Evolutionary conservation across 1,140 invertebrate species (phyloP).

Genomic region (Sarcophaga bullata): DNA sequence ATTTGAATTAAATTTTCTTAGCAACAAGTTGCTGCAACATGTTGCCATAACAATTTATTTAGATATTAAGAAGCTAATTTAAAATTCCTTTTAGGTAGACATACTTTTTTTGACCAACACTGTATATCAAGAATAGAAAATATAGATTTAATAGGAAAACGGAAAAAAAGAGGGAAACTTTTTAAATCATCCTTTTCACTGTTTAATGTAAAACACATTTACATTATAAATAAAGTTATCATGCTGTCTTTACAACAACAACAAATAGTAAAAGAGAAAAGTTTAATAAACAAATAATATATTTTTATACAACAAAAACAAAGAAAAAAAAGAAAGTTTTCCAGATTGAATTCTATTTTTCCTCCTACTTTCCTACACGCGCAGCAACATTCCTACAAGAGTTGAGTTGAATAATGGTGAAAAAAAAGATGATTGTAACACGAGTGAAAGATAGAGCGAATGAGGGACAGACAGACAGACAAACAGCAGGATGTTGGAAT

Average conservation of each 20-base stretch:
- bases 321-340: background rate
- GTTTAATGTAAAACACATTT: conserved; percentile 14
- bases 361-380: no score
- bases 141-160: background rate
- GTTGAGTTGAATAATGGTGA: no score
- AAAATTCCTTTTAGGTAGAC: no score
- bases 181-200: background rate
- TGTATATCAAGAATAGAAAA: background rate
- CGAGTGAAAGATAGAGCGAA: background rate
- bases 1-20: no score
- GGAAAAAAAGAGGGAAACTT: no score
- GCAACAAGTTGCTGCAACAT: no score
- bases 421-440: background rate
- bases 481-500: background rate
- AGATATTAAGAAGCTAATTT: no score
- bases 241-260: conserved; percentile 14
- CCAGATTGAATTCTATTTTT: background rate
- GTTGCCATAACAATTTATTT: no score
- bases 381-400: no score
- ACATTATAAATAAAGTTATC: conserved; percentile 25
- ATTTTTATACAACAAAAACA: background rate
- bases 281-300: background rate
- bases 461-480: background rate
- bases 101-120: no score
- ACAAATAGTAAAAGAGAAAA: background rate